Evolutionary conservation across 1,140 invertebrate species (phyloP).

Genomic region (Drosophila albomicans): DNA sequence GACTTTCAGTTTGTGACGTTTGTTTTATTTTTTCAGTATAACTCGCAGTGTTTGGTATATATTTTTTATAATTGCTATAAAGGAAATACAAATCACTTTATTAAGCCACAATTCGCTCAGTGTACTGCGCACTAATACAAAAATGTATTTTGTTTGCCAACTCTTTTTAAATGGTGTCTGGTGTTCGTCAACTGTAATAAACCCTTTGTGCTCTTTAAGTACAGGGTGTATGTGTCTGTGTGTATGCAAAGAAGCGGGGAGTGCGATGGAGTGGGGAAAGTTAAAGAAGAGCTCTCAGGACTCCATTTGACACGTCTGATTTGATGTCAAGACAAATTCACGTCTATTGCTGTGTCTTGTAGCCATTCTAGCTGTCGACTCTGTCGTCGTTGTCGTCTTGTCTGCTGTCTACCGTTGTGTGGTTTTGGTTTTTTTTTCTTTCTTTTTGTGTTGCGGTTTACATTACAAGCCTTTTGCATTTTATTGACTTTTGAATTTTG

Average conservation of each 20-base stretch:
- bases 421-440: constrained; percentile 18
- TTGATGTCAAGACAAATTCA: constrained; percentile 60
- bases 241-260: neutral
- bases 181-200: too few species aligned
- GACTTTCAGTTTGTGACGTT: too few species aligned
- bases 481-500: constrained; percentile 38
- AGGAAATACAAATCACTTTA: too few species aligned
- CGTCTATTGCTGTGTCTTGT: constrained; percentile 43
- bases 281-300: neutral
- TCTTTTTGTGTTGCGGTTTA: constrained; percentile 23
- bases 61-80: too few species aligned
- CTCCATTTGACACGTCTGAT: constrained; percentile 65
- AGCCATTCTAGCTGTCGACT: constrained; percentile 2
- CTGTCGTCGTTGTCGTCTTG: neutral
- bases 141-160: neutral
- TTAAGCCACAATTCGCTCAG: too few species aligned
- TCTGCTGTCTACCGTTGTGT: constrained; percentile 1
- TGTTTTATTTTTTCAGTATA: too few species aligned
- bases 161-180: too few species aligned
- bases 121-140: too few species aligned
- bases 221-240: too few species aligned
- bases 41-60: too few species aligned
- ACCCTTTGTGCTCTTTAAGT: too few species aligned
- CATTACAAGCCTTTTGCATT: constrained; percentile 44
- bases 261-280: neutral